These are phyloP conservation scores for Carcina quercana DNA, from an alignment of 2,888 invertebrate genomes.

Conservation along the genomic window DNA sequence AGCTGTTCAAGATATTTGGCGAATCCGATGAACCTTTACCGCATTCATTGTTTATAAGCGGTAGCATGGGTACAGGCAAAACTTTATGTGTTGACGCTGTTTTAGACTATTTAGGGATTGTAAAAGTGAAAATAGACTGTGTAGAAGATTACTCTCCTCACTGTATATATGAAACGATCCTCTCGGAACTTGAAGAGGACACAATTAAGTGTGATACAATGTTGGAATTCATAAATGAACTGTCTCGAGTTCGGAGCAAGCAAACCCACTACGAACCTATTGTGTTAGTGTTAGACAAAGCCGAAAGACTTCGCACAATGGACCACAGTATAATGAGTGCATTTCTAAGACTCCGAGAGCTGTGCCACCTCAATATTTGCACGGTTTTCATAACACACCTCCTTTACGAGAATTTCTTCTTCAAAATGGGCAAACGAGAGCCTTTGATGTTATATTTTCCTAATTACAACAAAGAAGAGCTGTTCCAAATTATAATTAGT, in stretches of 20 bases:
- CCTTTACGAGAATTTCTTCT: conserved; percentile 85
- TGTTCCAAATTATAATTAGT: conserved; percentile 61
- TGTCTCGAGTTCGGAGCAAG: conserved; percentile 46
- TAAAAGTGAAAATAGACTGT: conserved; percentile 81
- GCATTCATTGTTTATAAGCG: conserved; percentile 83
- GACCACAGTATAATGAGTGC: conserved; percentile 82
- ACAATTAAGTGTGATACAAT: conserved; percentile 78
- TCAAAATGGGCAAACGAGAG: conserved; percentile 79
- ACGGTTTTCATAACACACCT: conserved; percentile 86
- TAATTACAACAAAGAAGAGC: conserved; percentile 86
- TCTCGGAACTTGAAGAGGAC: conserved; percentile 72
- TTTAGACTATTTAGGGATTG: conserved; percentile 72
- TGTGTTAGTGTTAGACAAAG: conserved; percentile 85
- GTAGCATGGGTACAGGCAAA: conserved; percentile 91
- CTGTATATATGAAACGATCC: conserved; percentile 84
- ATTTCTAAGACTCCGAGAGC: conserved; percentile 82
- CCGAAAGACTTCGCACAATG: conserved; percentile 84
- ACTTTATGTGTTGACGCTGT: conserved; percentile 78
- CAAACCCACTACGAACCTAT: conserved; percentile 53
- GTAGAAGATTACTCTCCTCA: conserved; percentile 86
- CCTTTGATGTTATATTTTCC: conserved; percentile 84
- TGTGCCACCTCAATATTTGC: conserved; percentile 81
- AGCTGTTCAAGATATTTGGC: conserved; percentile 67
- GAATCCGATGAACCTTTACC: conserved; percentile 77
- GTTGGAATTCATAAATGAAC: conserved; percentile 76